Evolutionary conservation across 1,140 invertebrate genomes (phyloP), one percentile per base, ranked within the genome.

Genomic region (Formica exsecta): DNA sequence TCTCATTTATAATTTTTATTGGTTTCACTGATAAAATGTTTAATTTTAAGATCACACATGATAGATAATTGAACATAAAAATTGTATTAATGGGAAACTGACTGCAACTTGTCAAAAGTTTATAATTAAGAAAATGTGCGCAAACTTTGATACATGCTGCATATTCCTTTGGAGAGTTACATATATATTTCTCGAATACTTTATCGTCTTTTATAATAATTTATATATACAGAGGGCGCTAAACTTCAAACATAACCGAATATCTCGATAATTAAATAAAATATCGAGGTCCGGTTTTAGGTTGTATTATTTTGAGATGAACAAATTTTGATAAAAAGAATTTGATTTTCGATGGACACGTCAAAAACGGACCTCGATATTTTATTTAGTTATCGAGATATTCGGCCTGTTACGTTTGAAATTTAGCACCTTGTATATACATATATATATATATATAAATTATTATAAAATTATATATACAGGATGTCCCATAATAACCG

Each of bases 361-460:
- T 32, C 0, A 32, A 32, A 32, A 32, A 32, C 3, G 3, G 32
- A 32, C 32, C 32, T 32, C 32, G 32, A 32, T 32, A 32, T 32
- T 32, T 32, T 32, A 32, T 32, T 32, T 32, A 32, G 32, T 32
- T 32, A 32, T 32, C 32, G 3, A 32, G 0, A 2, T 32, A 32
- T 32, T 32, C 32, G 32, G 3, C 3, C 32, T 32, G 3, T 32
- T 32, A 32, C 3, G 3, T 32, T 32, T 32, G 32, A 32, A 32
- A 32, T 32, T 32, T 32, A 32, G 32, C 32, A 32, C 2, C 3
- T 1, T 32, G 32, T 32, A 4, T 32, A 32, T 32, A 32, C 3
- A 32, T 81, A 81, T 36, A 64, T 70, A 66, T 77, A 44, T 51
- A 44, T 64, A 68, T 68, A 74, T 73, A 89, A 51, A 51, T 51